Evolutionary conservation across 2,888 invertebrate genomes (phyloP), one percentile per base, ranked within the genome.

Genomic region (Tachystola acroxantha): DNA sequence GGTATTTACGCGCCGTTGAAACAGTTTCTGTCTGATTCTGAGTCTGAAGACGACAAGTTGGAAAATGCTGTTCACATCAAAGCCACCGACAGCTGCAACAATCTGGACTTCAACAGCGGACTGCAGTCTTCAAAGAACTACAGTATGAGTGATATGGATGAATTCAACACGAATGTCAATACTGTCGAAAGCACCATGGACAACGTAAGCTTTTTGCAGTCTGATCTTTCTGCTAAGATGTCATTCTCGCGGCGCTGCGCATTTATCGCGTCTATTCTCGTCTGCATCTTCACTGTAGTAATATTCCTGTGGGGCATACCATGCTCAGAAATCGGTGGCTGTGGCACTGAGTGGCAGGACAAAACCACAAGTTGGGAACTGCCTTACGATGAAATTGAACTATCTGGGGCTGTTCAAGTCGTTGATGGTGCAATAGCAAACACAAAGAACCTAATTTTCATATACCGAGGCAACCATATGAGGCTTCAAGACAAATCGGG

Each of bases 251-350:
- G 94, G 9, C 91, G 91, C 44, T 88, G 90, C 43, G 92, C 91
- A 26, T 92, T 95, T 50, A 78, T 92, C 10, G 79, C 89, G 7
- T 95, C 95, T 1, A 89, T 95, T 45, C 64, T 93, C 29, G 67
- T 92, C 34, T 95, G 93, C 62, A 73, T 93, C 42, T 78, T 92
- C 40, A 93, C 93, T 5, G 90, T 93, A 32, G 79, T 94, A 27
- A 88, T 92, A 57, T 96, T 94, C 63, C 76, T 93, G 4, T 94
- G 92, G 92, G 89, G 92, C 9, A 77, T 93, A 51, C 95, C 95
- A 0, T 95, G 95, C 57, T 89, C 91, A 2, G 91, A 92, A 57
- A 88, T 89, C 4, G 89, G 90, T 10, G 90, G 91, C 34, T 94
- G 94, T 50, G 88, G 91, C 7, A 72, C 71, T 3, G 88, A 88